Base-by-base conservation (phyloP, 1,140 invertebrate species). In the Eriocheir sinensis region DNA sequence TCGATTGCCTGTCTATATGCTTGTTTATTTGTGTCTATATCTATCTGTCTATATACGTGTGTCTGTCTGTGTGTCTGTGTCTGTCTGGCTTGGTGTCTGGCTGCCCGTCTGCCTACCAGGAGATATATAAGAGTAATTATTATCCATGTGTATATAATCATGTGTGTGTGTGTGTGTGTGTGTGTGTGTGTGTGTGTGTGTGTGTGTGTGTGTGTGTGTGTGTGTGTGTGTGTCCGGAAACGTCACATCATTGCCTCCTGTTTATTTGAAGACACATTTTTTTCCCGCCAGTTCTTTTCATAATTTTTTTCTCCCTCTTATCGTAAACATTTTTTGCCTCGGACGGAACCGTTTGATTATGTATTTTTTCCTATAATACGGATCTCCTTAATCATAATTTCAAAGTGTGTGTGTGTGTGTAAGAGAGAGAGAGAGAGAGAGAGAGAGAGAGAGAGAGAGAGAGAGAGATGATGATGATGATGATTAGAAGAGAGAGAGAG, bases 21-120 rank as follows among this genome's bases (percentile, higher is more conserved):
- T 30, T 89, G 86, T 89, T 30, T 89, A 36, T 85, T 15, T 85
- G 83, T 85, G 83, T 85, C 17, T 85, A 32, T 85, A 32, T 85
- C 17, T 85, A 32, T 85, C 17, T 85, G 83, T 85, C 17, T 85
- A 32, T 85, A 32, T 85, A 32, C 34, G 83, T 85, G 83, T 85
- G 83, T 89, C 32, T 89, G 86, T 89, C 32, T 89, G 86, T 89
- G 86, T 89, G 86, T 44, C 32, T 89, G 86, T 89, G 86, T 89
- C 32, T 89, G 34, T n/a, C 15, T 40, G 2, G 2, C 32, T n/a
- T 12, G 15, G 86, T 36, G 86, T 89, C 32, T 89, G 86, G 32
- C 17, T 85, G 83, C 34, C 17, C 34, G 83, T 85, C 17, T 85
- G 83, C 34, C 17, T 85, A 32, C 34, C 17, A 21, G 83, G 15